phyloP scores from a whole-genome alignment of 2,888 invertebrate genomes.

The Drosophila demipolita region DNA sequence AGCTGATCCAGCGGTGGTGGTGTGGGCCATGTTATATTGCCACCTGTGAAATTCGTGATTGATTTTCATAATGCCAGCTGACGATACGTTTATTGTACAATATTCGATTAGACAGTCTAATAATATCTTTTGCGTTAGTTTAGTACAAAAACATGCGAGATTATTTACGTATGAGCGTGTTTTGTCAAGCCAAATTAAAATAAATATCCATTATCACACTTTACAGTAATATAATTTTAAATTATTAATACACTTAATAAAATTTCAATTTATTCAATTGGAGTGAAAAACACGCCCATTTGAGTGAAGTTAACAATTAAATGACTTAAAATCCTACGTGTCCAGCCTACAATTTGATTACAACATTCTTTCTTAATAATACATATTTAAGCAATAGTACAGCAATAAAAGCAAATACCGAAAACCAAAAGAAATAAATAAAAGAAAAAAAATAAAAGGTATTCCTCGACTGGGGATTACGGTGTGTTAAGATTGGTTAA shows the following conservation, averaged over 20 bases:
- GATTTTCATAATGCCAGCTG: conserved; percentile 1
- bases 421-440: not conserved
- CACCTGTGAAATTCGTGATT: conserved; percentile 69
- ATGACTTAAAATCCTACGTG: conserved; percentile 51
- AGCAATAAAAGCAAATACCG: conserved; percentile 44
- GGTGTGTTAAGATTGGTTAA: conserved; percentile 22
- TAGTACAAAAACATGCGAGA: conserved; percentile 66
- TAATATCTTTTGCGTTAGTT: conserved; percentile 53
- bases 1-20: conserved; percentile 83
- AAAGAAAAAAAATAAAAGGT: conserved; percentile 14
- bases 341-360: conserved; percentile 44
- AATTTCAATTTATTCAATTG: not conserved
- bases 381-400: conserved; percentile 55
- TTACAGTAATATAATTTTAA: not conserved
- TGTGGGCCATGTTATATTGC: conserved; percentile 84
- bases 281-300: conserved; percentile 24
- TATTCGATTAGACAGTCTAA: conserved; percentile 37
- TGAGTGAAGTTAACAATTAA: conserved; percentile 17
- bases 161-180: conserved; percentile 30
- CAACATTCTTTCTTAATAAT: conserved; percentile 7
- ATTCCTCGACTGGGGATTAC: conserved; percentile 33
- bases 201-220: not conserved
- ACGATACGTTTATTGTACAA: conserved; percentile 50
- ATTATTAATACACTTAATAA: not conserved
- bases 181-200: conserved; percentile 16